Percentiles rank a stretch among this genome's conserved stretches.
Conservation (phyloP, 2,888 invertebrate genomes). For the Geotrupes spiniger region DNA sequence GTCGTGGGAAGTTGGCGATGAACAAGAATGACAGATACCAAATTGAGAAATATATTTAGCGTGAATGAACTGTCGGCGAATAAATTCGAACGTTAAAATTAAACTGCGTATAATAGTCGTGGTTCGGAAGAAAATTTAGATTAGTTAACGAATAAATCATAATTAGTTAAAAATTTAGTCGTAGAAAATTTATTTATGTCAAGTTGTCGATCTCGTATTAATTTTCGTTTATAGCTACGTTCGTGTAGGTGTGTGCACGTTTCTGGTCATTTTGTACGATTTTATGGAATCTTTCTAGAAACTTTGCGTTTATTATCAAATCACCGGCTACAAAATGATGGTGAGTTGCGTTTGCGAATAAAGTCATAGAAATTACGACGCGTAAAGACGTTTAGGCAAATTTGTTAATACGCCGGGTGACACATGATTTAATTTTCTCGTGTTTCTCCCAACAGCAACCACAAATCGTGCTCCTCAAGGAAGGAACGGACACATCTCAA, state of each 20-base stretch:
- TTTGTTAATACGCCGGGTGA: conserved; percentile 11
- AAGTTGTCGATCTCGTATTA: not conserved
- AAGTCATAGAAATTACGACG: not conserved
- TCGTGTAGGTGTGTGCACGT: not conserved
- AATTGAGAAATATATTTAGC: too few relatives aligned
- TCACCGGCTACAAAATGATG: conserved; percentile 18
- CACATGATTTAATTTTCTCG: conserved; percentile 15
- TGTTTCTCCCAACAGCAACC: conserved; percentile 66
- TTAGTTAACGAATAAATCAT: too few relatives aligned
- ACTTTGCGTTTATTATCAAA: not conserved
- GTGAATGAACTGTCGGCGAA: too few relatives aligned
- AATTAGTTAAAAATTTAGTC: too few relatives aligned
- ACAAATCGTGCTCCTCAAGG: conserved; percentile 94
- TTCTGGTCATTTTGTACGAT: conserved; percentile 13
- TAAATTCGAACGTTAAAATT: too few relatives aligned
- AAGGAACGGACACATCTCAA: conserved; percentile 95
- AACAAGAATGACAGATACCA: too few relatives aligned
- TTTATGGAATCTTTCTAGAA: conserved; percentile 14
- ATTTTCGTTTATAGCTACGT: not conserved
- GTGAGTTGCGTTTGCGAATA: conserved; percentile 13
- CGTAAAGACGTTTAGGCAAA: not conserved
- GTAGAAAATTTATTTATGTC: too few relatives aligned
- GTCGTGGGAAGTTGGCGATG: too few relatives aligned
- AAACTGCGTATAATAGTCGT: too few relatives aligned
- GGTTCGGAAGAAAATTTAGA: too few relatives aligned